Evolutionary conservation across 2,888 invertebrate species (phyloP), one percentile per base, ranked within the genome.

Genomic region (Chelonus formosanus): DNA sequence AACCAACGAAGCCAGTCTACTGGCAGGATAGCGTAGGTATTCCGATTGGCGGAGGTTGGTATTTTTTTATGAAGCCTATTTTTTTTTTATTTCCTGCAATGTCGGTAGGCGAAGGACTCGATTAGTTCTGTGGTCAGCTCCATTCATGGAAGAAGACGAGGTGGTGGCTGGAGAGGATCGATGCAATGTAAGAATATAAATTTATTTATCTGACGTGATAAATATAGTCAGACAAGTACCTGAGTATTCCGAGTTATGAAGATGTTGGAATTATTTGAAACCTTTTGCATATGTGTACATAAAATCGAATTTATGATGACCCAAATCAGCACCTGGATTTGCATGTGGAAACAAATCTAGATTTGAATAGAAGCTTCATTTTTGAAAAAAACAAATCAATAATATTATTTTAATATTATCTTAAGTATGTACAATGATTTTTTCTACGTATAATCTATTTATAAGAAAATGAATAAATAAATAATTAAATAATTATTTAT

Each of bases 11-110:
- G 56, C 45, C 54, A 45, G 54, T 66, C 56, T 66, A 66, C 61
- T 56, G 60, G 65, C 48, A 40, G 54, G 40, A 60, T 63, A 67
- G 73, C 73, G 73, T 73, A 73, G 72, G 72, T 70, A 71, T 72
- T 48, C 67, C 54, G 66, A 70, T 70, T 60, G 70, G 66, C 56
- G 67, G 36, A 50, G 66, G 54, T 55, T 52, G 65, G 44, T 52
- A 43, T 55, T 63, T 66, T 65, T 66, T 67, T 66, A 48, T 59
- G 44, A 35, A 5, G 36, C 47, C 40, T 64, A 5, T 35, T 45
- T 47, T 35, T 35, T 59, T 36, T 50, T 5, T 8, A 20, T 36
- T 8, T 60, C 52, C 32, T 10, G 34, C 20, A 58, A 32, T 45
- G 58, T 47, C 48, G 10, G 48, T 58, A 35, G 58, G 48, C 47